phyloP scores from a whole-genome alignment of 1,140 invertebrate species.

The Drosophila repleta region DNA sequence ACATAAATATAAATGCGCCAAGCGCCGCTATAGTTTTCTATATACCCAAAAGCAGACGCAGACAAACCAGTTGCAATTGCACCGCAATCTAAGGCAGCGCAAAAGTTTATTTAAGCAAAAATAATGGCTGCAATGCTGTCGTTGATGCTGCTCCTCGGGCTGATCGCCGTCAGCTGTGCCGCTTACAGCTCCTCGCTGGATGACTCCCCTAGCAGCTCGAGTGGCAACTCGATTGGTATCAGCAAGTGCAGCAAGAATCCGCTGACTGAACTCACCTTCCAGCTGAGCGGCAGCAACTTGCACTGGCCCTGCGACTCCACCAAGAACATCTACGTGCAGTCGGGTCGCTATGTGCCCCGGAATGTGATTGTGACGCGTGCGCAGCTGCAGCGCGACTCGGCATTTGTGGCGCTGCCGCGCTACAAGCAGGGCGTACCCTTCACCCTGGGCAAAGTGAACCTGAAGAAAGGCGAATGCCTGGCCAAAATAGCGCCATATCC shows the following conservation, averaged over 20 bases:
- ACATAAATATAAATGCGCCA: constrained; percentile 51
- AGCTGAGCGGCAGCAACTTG: constrained; percentile 85
- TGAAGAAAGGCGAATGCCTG: constrained; percentile 84
- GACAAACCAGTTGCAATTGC: constrained; percentile 1
- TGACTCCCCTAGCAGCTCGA: constrained; percentile 22
- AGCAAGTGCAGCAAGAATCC: constrained; percentile 71
- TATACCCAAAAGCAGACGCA: constrained; percentile 33
- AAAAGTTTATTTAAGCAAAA: neutral
- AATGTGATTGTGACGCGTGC: constrained; percentile 87
- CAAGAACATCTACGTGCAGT: constrained; percentile 86
- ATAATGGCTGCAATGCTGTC: constrained; percentile 33
- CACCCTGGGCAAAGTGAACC: constrained; percentile 86
- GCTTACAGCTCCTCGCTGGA: constrained; percentile 46
- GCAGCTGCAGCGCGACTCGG: constrained; percentile 86
- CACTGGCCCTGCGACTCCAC: constrained; percentile 86
- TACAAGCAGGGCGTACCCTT: constrained; percentile 86
- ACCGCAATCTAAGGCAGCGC: too few relatives aligned
- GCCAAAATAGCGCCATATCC: constrained; percentile 86
- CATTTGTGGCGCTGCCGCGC: constrained; percentile 86
- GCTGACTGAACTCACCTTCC: constrained; percentile 77
- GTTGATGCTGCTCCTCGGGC: constrained; percentile 29
- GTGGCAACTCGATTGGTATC: constrained; percentile 44
- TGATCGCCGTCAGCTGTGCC: constrained; percentile 22
- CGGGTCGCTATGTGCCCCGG: constrained; percentile 85
- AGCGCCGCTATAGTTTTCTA: constrained; percentile 54